A percentile compares a stretch with the other conserved stretches of the same genome.
phyloP scores from a whole-genome alignment of 2,888 invertebrate genomes.

The Sicus ferrugineus region DNA sequence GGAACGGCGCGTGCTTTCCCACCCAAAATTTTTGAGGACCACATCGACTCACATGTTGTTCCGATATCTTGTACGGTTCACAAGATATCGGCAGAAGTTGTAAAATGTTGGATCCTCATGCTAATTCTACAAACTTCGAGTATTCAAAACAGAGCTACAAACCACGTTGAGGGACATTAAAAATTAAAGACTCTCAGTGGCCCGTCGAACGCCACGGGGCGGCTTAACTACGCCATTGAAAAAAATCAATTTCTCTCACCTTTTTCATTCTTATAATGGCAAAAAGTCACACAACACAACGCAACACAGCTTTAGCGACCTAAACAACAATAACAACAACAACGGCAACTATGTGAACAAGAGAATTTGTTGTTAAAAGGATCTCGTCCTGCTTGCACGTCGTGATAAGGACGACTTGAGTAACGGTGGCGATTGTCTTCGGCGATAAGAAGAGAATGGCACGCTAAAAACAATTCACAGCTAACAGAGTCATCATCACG shows the following conservation, averaged over 20 bases:
- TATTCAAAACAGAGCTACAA: too few species aligned
- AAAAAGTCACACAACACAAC: too few species aligned
- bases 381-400: constrained; percentile 4
- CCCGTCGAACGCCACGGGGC: too few species aligned
- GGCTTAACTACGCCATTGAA: not conserved
- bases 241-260: not conserved
- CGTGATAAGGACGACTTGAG: constrained; percentile 37
- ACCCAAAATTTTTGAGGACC: too few species aligned
- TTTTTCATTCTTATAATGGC: not conserved
- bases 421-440: constrained; percentile 37
- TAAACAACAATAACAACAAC: constrained; percentile 6
- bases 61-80: too few species aligned
- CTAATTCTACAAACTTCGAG: too few species aligned
- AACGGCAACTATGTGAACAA: not conserved
- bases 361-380: constrained; percentile 24
- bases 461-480: constrained; percentile 29
- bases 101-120: too few species aligned
- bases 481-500: constrained; percentile 11
- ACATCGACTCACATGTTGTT: too few species aligned
- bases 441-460: constrained; percentile 24
- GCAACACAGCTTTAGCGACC: not conserved
- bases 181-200: too few species aligned
- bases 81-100: too few species aligned
- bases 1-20: too few species aligned
- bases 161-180: too few species aligned